Evolutionary conservation across 2,888 invertebrate species (phyloP).

Genomic region (Lycocerus yunnanus): DNA sequence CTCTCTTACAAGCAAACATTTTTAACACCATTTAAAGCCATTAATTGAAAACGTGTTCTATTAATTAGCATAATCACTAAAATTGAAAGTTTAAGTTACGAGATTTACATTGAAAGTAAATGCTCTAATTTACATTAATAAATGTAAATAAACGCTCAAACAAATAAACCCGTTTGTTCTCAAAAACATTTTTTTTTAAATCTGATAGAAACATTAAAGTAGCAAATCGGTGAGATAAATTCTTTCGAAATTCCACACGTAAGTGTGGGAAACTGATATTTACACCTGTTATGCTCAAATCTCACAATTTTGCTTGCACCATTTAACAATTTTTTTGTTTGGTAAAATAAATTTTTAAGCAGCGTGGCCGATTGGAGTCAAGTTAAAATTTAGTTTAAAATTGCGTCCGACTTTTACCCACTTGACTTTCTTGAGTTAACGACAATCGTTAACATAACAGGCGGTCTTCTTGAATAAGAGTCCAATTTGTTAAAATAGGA

Average conservation of each 20-base stretch:
- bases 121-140: not conserved
- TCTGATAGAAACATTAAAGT: not conserved
- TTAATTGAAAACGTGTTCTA: not conserved
- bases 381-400: slow-evolving; percentile 36
- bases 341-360: slow-evolving; percentile 31
- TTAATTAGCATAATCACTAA: not conserved
- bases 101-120: not conserved
- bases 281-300: not conserved
- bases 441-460: slow-evolving; percentile 36
- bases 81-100: not conserved
- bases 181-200: not conserved
- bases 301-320: not conserved
- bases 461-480: slow-evolving; percentile 37
- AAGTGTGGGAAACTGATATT: not conserved
- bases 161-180: not conserved
- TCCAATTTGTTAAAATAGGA: slow-evolving; percentile 47
- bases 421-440: slow-evolving; percentile 38
- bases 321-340: slow-evolving; percentile 14
- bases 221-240: not conserved
- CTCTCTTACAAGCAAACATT: not conserved
- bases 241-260: not conserved
- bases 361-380: slow-evolving; percentile 33
- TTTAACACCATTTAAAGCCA: not conserved
- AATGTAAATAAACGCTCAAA: not conserved
- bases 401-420: slow-evolving; percentile 37